Evolutionary conservation across 1,140 invertebrate species (phyloP), one percentile per base, ranked within the genome.

Genomic region (Stratiolaelaps scimitus): DNA sequence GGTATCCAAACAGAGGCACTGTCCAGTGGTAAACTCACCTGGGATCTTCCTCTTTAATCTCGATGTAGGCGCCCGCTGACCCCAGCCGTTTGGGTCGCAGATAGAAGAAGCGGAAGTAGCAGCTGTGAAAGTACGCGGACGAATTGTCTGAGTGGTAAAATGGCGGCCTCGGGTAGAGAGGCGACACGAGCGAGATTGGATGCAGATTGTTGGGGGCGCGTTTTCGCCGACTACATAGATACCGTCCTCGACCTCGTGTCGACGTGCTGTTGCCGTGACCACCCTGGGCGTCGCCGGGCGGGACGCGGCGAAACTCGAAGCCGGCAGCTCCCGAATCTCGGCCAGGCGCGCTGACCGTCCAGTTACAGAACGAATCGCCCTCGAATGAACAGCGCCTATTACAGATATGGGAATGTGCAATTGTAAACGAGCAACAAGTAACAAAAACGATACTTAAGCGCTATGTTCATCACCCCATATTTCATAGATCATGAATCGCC

Each of bases 61-160:
- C 53, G 20, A 60, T 29, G 53, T 29, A 60, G 4, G 34, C 53
- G 1, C 13, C 34, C 4, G 53, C 53, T 26, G 53, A 26, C 15
- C 34, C 34, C 26, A 60, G 26, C 15, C 53, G 53, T 23, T 60
- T 60, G 26, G 53, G 53, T 26, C 34, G 26, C 26, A 29, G 34
- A 34, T 29, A 60, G 53, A 60, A 60, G 23, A 60, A 60, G 17
- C 53, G 53, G 53, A 60, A 60, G 34, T 60, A 26, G 53, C 53
- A 60, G 34, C 53, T 60, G 15, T 60, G 13, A 10, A 29, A 60
- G n/a, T 26, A 60, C 15, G 53, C 53, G 23, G 26, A 29, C 53
- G 26, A 26, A 60, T 60, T 60, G 23, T 60, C 34, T 13, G 53
- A 60, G 23, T 60, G 53, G 53, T 60, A 60, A 23, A 29, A 60